Conservation (phyloP, 2,888 invertebrate species). For the Horisme vitalbata region DNA sequence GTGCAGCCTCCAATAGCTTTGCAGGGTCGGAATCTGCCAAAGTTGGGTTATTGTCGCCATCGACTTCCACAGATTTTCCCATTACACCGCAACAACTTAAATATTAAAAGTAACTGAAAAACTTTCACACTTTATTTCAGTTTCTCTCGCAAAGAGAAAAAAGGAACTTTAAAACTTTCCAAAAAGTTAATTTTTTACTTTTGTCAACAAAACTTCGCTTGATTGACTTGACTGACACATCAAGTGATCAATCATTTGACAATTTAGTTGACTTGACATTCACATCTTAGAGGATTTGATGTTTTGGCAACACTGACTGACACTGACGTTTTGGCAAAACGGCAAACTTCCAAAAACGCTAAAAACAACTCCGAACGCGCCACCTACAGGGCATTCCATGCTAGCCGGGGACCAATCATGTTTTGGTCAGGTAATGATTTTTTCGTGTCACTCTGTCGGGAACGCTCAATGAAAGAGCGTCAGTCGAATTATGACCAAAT, state of each 20-base stretch:
- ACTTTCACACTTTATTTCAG: slow-evolving; percentile 18
- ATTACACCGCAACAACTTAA: slow-evolving; percentile 51
- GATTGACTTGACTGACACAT: neutral
- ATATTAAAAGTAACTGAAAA: slow-evolving; percentile 14
- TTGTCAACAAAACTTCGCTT: slow-evolving; percentile 67
- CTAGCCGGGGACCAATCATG: slow-evolving; percentile 23
- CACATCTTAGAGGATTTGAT: too few species aligned
- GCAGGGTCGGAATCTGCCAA: slow-evolving; percentile 91
- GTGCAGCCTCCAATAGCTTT: slow-evolving; percentile 92
- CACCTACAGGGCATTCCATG: slow-evolving; percentile 3
- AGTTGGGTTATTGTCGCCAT: slow-evolving; percentile 78
- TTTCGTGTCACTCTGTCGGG: slow-evolving; percentile 9
- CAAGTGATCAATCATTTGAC: neutral
- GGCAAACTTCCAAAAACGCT: too few species aligned
- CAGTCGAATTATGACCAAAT: slow-evolving; percentile 18
- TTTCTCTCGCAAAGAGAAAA: slow-evolving; percentile 19
- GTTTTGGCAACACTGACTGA: too few species aligned
- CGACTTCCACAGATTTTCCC: slow-evolving; percentile 74
- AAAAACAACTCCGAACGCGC: too few species aligned
- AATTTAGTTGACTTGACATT: too few species aligned
- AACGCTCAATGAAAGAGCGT: slow-evolving; percentile 3
- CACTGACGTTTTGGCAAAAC: too few species aligned
- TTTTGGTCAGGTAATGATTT: slow-evolving; percentile 26
- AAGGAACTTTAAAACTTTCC: slow-evolving; percentile 36
- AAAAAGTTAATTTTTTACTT: slow-evolving; percentile 61